Evolutionary conservation across 2,113 vertebrate species (phyloP).

Genomic region (Anolis sagrei): DNA sequence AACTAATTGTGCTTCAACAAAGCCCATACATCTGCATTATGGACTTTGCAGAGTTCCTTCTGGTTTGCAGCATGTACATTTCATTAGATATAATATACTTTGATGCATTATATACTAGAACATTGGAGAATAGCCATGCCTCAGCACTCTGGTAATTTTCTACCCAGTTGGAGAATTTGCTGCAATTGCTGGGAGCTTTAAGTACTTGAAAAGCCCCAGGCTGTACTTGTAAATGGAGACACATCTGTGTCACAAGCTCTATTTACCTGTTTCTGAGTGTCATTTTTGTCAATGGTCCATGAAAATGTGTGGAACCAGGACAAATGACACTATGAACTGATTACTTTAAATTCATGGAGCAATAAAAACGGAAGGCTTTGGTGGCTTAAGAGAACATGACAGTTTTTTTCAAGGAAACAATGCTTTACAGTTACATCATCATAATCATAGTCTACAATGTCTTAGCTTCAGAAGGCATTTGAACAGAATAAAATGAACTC

Average conservation of each 20-base stretch:
- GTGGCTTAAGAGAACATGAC: constrained; percentile 23
- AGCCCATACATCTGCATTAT: fast-evolving
- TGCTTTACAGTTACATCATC: constrained; percentile 20
- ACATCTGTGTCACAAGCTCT: neutral
- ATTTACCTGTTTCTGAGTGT: constrained; percentile 27
- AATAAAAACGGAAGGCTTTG: constrained; percentile 44
- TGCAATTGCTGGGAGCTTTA: constrained; percentile 21
- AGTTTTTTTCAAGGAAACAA: constrained; percentile 30
- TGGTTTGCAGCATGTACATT: neutral
- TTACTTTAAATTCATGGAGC: constrained; percentile 35
- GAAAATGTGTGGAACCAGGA: constrained; percentile 26
- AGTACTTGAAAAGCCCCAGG: constrained; percentile 12
- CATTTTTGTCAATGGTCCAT: constrained; percentile 37
- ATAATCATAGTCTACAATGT: neutral
- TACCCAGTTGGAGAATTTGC: neutral
- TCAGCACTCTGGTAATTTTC: constrained; percentile 2
- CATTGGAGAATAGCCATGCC: neutral
- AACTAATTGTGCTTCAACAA: neutral
- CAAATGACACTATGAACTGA: constrained; percentile 34
- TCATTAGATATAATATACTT: neutral
- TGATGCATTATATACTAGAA: constrained; percentile 20
- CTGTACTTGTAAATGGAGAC: constrained; percentile 31
- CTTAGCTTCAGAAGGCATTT: neutral
- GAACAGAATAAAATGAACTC: neutral
- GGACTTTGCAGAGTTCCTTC: neutral